These are phyloP conservation scores for Baryphthengus martii DNA, from an alignment of 2,113 vertebrate species.

Conservation along the genomic window DNA sequence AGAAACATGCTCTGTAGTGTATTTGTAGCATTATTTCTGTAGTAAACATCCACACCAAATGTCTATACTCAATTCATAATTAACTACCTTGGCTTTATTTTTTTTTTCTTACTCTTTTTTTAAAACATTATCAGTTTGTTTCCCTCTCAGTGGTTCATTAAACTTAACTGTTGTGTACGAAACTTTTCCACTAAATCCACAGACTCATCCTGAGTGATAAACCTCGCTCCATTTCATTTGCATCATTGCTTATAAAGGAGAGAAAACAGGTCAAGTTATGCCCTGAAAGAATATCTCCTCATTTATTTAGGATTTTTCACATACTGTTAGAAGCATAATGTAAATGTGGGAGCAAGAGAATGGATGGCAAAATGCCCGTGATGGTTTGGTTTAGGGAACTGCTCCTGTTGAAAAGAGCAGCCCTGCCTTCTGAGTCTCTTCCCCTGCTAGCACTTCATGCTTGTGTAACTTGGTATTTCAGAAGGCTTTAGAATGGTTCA, in stretches of 20 bases:
- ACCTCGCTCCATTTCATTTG: neutral
- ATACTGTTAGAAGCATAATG: neutral
- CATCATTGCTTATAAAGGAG: slow-evolving; percentile 14
- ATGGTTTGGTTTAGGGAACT: neutral
- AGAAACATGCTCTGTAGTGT: neutral
- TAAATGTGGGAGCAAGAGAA: neutral
- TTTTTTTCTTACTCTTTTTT: neutral
- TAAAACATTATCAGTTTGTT: neutral
- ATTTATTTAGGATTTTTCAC: slow-evolving; percentile 23
- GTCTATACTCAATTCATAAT: neutral
- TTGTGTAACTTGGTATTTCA: neutral
- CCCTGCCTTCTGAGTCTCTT: neutral
- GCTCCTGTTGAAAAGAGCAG: neutral
- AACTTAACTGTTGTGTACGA: neutral
- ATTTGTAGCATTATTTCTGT: neutral
- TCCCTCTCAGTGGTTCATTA: neutral
- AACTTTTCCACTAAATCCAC: neutral
- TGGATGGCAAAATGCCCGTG: neutral
- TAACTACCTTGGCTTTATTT: neutral
- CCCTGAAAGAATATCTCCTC: neutral
- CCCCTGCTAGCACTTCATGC: neutral
- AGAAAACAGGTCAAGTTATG: slow-evolving; percentile 42
- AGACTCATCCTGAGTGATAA: neutral
- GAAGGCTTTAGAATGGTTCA: neutral
- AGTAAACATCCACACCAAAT: neutral